Base-by-base conservation (phyloP, 1,140 invertebrate genomes). In the Aphis gossypii region DNA sequence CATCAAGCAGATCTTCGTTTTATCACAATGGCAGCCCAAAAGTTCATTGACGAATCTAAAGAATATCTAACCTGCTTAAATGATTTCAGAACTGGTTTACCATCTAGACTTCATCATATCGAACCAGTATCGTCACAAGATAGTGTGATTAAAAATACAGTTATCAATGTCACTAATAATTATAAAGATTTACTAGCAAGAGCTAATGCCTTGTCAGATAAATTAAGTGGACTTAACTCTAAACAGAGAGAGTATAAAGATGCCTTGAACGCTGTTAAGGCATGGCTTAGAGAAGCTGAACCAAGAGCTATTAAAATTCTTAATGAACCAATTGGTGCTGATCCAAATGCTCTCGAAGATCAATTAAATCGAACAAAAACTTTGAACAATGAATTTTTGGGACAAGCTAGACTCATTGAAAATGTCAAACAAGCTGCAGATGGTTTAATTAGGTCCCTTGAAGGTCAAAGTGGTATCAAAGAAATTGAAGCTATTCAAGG, bases 1-100 rank as follows among this genome's bases (percentile, higher is more conserved):
- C 98, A 99, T 95, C 98, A 99, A 95, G 98, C 98, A 2, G 98
- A 99, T 95, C 95, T 99, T 4, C 96, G 98, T 46, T 99, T 99
- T 95, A 98, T 99, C 93, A 98, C 98, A 2, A 99, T 99, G 97
- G 97, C 98, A 1, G 98, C 98, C 0, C 98, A 99, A 95, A 99
- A 99, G 95, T 99, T 99, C 95, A 96, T 98, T 68, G 98, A 99
- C 94, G 98, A 99, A 95, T 98, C 98, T 94, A 98, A 98, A 96
- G 98, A 98, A 94, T 98, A 98, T 95, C 95, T 98, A 5, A 96
- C 96, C 54, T 96, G 97, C 23, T 95, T 99, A 56, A 99, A 98
- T 95, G 97, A 98, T 92, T 98, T 98, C 95, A 96, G 98, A 84
- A 98, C 97, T 3, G 96, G 96, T 82, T 95, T 98, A 88, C 98